Conservation (phyloP, 1,140 invertebrate genomes). For the Zaprionus nigranus region DNA sequence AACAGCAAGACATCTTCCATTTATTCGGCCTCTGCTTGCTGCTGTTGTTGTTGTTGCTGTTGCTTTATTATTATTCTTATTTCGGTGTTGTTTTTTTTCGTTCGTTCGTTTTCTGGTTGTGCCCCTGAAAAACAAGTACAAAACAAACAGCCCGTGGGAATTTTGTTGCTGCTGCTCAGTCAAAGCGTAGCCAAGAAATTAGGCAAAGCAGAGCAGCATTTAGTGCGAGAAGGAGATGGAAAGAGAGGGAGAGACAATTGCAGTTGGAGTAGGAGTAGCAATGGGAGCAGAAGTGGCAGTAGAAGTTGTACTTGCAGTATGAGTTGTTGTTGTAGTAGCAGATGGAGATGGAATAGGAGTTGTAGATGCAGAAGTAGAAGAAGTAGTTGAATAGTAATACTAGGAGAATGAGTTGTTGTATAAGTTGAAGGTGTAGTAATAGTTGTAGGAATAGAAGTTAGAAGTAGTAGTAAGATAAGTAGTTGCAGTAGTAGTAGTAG, state of each 20-base stretch:
- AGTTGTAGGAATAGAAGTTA: neutral
- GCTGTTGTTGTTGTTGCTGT: constrained; percentile 18
- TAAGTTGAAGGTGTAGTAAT: too few species aligned
- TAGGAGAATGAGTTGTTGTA: neutral
- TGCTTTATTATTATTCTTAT: constrained; percentile 29
- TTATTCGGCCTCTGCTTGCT: constrained; percentile 17
- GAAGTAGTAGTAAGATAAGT: neutral
- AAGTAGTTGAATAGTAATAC: neutral
- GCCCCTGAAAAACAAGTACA: constrained; percentile 63
- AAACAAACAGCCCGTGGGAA: constrained; percentile 78
- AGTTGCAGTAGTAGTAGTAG: neutral
- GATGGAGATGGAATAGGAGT: neutral
- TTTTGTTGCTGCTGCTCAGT: constrained; percentile 39
- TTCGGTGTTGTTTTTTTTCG: constrained; percentile 27
- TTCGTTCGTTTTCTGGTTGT: constrained; percentile 9
- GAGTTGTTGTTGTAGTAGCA: neutral
- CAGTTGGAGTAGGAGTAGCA: neutral
- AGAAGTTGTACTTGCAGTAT: neutral
- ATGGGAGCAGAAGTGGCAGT: neutral
- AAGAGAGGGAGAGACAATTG: neutral
- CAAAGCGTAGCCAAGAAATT: constrained; percentile 40
- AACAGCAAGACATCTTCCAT: constrained; percentile 11
- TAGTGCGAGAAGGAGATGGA: constrained; percentile 1
- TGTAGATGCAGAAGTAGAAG: neutral
- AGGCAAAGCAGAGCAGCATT: constrained; percentile 30